A percentile compares a stretch with the other conserved stretches of the same genome.
Evolutionary conservation across 2,888 invertebrate genomes (phyloP).

Genomic region (Philopedon plagiatum): DNA sequence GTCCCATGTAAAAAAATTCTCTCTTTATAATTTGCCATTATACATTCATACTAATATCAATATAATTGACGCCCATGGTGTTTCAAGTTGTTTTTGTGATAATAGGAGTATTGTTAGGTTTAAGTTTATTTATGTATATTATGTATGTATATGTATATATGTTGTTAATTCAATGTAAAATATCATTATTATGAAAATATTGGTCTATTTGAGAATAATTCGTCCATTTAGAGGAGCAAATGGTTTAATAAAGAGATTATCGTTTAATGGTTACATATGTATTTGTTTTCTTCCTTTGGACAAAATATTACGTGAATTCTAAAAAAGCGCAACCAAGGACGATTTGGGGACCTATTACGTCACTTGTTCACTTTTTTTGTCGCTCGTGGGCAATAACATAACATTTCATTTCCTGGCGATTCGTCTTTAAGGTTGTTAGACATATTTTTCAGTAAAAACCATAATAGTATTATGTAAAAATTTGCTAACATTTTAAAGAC

Average conservation of each 20-base stretch:
- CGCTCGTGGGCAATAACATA: no score
- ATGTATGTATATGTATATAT: background rate
- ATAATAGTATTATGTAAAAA: no score
- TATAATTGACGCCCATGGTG: slow-evolving; percentile 37
- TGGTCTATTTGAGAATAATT: background rate
- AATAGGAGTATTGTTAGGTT: slow-evolving; percentile 36
- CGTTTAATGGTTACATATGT: background rate
- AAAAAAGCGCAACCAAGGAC: no score
- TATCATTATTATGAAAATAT: background rate
- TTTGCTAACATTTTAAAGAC: no score
- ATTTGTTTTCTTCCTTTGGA: background rate
- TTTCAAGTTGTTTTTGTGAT: slow-evolving; percentile 34
- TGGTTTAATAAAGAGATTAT: background rate
- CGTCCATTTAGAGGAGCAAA: background rate
- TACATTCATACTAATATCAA: slow-evolving; percentile 1
- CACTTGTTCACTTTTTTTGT: no score
- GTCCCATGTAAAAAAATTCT: no score
- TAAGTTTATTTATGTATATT: slow-evolving; percentile 16
- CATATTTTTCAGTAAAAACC: no score
- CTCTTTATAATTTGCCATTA: no score
- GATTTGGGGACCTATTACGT: no score
- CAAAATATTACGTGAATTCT: no score
- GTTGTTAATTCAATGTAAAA: background rate
- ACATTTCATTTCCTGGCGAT: no score
- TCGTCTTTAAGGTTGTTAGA: no score